Percentiles rank a stretch among this genome's conserved stretches.
These are phyloP conservation scores for Gambusia yucatana DNA, from an alignment of 2,797 vertebrate species.

Conservation along the genomic window DNA sequence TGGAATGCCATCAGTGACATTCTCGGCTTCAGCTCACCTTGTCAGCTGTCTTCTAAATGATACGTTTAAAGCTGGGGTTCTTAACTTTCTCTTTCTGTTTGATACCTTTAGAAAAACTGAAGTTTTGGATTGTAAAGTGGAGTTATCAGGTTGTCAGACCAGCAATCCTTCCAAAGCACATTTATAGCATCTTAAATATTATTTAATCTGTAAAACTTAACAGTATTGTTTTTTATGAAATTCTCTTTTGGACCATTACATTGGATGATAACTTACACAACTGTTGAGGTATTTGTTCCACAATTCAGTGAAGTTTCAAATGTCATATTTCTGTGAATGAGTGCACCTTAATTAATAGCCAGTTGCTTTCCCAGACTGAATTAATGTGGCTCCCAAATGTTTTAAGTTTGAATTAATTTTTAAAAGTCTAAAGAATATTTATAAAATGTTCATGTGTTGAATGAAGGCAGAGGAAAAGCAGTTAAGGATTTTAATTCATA, in stretches of 20 bases:
- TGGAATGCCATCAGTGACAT: not conserved
- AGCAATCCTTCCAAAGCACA: not conserved
- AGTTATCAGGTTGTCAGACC: not conserved
- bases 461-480: not conserved
- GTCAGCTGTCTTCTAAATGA: not conserved
- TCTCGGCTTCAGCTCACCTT: not conserved
- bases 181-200: not conserved
- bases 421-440: not conserved
- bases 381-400: not conserved
- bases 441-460: not conserved
- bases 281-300: not conserved
- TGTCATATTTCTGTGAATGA: not conserved
- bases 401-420: not conserved
- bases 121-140: not conserved
- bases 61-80: not conserved
- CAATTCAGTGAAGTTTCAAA: not conserved
- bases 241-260: not conserved
- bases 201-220: not conserved
- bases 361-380: not conserved
- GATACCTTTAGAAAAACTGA: not conserved
- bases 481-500: not conserved
- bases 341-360: not conserved
- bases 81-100: not conserved
- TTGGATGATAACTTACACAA: not conserved
- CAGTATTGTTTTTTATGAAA: too few relatives aligned